Conservation (phyloP, 2,797 vertebrate genomes). For the Poecilia gillii region DNA sequence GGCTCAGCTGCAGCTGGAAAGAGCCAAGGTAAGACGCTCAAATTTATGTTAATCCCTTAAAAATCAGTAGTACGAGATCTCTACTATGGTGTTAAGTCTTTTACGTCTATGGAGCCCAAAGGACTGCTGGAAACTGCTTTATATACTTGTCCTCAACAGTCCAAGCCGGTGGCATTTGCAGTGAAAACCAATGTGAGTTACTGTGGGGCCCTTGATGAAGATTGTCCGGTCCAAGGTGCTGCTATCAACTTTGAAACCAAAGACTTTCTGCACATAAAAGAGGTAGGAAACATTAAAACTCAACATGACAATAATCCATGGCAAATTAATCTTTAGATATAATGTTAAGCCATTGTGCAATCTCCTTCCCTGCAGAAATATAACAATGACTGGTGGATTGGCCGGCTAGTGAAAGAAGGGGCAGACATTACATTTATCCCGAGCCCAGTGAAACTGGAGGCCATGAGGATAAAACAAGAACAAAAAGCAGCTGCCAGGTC, state of each 20-base stretch:
- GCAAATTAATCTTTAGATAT: neutral
- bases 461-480: conserved; percentile 94
- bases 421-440: conserved; percentile 97
- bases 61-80: neutral
- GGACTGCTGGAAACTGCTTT: neutral
- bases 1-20: conserved; percentile 94
- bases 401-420: conserved; percentile 95
- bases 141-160: conserved; percentile 68
- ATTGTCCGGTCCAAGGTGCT: conserved; percentile 93
- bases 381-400: conserved; percentile 99
- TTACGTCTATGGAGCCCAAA: neutral
- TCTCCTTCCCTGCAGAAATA: conserved; percentile 84
- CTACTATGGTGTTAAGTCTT: neutral
- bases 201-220: conserved; percentile 94
- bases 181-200: conserved; percentile 98
- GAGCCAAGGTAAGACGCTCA: conserved; percentile 88
- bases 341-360: neutral
- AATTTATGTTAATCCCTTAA: conserved; percentile 4
- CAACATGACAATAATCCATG: neutral
- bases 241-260: conserved; percentile 98
- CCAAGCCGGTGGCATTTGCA: conserved; percentile 95
- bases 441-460: conserved; percentile 94
- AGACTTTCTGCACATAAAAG: conserved; percentile 99
- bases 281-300: conserved; percentile 77
- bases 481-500: conserved; percentile 90